These are phyloP conservation scores for Sanderia malayensis DNA, from an alignment of 30 jellyfish, hydroid and myxozoan genomes.

Conservation along the genomic window DNA sequence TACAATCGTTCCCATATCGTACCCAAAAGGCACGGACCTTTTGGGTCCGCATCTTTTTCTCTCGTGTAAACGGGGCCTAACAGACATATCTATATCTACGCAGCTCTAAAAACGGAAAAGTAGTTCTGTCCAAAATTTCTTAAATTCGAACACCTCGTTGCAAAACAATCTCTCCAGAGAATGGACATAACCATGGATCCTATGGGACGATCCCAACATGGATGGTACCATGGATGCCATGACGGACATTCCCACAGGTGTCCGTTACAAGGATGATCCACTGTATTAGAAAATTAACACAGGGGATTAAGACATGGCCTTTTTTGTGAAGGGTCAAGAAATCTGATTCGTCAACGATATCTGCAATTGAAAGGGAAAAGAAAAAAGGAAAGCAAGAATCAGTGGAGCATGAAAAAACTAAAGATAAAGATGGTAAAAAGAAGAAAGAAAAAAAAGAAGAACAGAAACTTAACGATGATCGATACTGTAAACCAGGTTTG, in stretches of 20 bases:
- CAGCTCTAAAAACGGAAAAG: too few species aligned
- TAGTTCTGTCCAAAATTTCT: too few species aligned
- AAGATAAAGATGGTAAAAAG: slow-evolving; percentile 41
- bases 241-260: too few species aligned
- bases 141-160: background rate
- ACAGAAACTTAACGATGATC: slow-evolving; percentile 36
- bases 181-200: background rate
- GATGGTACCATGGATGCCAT: too few species aligned
- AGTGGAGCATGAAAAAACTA: slow-evolving; percentile 33
- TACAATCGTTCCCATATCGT: too few species aligned
- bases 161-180: background rate
- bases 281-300: background rate
- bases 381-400: slow-evolving; percentile 35
- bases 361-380: slow-evolving; percentile 30
- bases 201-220: too few species aligned
- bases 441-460: slow-evolving; percentile 57
- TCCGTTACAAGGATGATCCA: too few species aligned
- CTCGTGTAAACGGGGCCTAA: too few species aligned
- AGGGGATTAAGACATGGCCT: background rate
- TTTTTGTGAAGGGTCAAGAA: slow-evolving; percentile 15
- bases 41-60: too few species aligned
- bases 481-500: slow-evolving; percentile 84
- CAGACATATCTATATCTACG: too few species aligned
- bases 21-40: too few species aligned
- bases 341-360: slow-evolving; percentile 8